Conservation (phyloP, 2,113 vertebrate species). For the Charina bottae region DNA sequence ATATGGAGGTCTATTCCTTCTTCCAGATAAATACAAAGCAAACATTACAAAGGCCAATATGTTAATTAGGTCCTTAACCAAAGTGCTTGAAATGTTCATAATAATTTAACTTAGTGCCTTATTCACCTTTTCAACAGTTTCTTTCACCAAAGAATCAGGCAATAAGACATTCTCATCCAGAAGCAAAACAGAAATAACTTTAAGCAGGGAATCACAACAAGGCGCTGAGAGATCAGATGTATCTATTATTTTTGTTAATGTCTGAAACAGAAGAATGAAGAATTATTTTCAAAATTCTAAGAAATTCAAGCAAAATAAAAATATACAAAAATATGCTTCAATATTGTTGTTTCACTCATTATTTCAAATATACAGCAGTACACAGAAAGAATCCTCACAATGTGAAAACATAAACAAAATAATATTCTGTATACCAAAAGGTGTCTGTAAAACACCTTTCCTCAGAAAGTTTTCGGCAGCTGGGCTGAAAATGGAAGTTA, state of each 20-base stretch:
- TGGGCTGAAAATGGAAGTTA: neutral
- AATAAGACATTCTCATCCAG: slow-evolving; percentile 82
- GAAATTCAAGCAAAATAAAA: neutral
- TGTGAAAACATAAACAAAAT: neutral
- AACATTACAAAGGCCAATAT: neutral
- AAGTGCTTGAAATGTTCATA: neutral
- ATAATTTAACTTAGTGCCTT: neutral
- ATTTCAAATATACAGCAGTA: neutral
- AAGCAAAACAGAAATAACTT: slow-evolving; percentile 83
- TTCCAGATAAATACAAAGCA: neutral
- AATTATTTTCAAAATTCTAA: neutral
- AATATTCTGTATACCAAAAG: neutral
- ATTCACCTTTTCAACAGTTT: slow-evolving; percentile 83
- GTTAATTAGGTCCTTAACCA: neutral
- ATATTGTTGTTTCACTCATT: neutral
- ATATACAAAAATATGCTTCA: neutral
- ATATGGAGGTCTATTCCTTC: neutral
- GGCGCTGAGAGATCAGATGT: slow-evolving; percentile 71
- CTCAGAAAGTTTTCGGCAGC: neutral
- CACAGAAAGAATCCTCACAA: neutral
- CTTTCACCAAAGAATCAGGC: slow-evolving; percentile 75
- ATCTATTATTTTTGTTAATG: slow-evolving; percentile 75
- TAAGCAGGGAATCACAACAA: slow-evolving; percentile 81
- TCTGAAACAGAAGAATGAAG: slow-evolving; percentile 70
- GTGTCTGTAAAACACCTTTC: neutral